A percentile compares a stretch with the other conserved stretches of the same genome.
Evolutionary conservation across 2,113 vertebrate species (phyloP).

Genomic region (Lamprotornis superbus): DNA sequence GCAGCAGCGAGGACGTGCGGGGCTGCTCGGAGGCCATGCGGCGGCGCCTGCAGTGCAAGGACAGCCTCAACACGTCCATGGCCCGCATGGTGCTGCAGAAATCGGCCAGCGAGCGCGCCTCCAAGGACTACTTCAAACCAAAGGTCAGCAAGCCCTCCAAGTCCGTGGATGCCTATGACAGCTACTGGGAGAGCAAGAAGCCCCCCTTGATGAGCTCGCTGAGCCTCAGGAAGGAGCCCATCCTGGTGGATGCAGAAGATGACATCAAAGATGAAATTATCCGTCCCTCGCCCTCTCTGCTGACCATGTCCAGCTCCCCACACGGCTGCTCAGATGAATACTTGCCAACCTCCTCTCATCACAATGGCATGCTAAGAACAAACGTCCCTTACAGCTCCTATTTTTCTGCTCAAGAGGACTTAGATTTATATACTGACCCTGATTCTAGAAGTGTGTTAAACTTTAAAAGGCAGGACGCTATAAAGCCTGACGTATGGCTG

Average conservation of each 20-base stretch:
- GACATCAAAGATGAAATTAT: conserved; percentile 92
- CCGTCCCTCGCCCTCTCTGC: conserved; percentile 85
- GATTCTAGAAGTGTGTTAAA: conserved; percentile 79
- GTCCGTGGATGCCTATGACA: conserved; percentile 90
- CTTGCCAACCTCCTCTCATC: conserved; percentile 79
- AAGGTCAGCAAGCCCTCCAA: conserved; percentile 89
- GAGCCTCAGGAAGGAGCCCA: conserved; percentile 89
- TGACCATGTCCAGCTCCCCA: conserved; percentile 81
- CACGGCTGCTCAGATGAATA: conserved; percentile 85
- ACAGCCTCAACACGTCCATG: conserved; percentile 82
- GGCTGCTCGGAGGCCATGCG: conserved; percentile 89
- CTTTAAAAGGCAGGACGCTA: conserved; percentile 80
- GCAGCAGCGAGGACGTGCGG: conserved; percentile 82
- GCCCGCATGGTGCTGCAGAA: conserved; percentile 84
- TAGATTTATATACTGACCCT: conserved; percentile 92
- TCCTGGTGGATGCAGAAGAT: conserved; percentile 83
- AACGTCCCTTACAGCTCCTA: conserved; percentile 80
- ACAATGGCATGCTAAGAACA: conserved; percentile 74
- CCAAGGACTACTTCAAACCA: conserved; percentile 86
- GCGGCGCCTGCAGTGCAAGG: conserved; percentile 82
- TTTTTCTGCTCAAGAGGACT: conserved; percentile 88
- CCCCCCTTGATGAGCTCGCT: conserved; percentile 86
- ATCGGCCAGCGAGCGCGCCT: conserved; percentile 83
- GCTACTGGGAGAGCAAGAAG: conserved; percentile 89
- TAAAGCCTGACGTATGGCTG: conserved; percentile 74